phyloP scores from a whole-genome alignment of 92 coral and sea anemone species.

The Zoanthus sansibaricus region DNA sequence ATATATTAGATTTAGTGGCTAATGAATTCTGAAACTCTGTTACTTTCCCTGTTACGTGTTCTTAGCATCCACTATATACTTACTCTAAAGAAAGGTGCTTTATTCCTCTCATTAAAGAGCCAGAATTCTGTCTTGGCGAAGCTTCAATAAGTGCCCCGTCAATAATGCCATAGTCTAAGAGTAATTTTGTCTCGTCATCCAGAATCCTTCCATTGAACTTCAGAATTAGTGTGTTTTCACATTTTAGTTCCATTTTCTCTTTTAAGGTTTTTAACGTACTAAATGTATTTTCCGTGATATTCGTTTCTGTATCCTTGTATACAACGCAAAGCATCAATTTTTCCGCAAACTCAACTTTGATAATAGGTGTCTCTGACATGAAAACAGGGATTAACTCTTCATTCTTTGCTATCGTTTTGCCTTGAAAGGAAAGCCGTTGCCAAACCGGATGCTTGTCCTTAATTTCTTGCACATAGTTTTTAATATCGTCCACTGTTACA shows the following conservation, averaged over 20 bases:
- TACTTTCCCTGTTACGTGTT: too few relatives aligned
- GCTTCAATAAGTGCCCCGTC: background rate
- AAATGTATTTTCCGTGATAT: background rate
- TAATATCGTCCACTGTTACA: background rate
- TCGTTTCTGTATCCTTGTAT: background rate
- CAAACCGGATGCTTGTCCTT: background rate
- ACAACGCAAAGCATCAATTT: background rate
- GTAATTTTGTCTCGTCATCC: slow-evolving; percentile 2
- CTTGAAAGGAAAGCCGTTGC: slow-evolving; percentile 24
- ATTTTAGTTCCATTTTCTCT: background rate
- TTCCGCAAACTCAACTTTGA: slow-evolving; percentile 2
- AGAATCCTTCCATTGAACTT: background rate
- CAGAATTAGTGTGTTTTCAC: background rate
- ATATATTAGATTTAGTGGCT: too few relatives aligned
- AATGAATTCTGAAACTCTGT: too few relatives aligned
- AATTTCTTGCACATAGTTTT: background rate
- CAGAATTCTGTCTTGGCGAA: background rate
- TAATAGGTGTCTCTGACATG: background rate
- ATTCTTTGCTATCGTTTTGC: background rate
- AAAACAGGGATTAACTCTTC: background rate
- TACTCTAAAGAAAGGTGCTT: background rate
- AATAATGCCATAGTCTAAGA: background rate
- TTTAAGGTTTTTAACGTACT: background rate
- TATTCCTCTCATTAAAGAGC: background rate
- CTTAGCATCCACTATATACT: background rate